Base-by-base conservation (phyloP, 2,888 invertebrate genomes). In the Apodemia hepburni region DNA sequence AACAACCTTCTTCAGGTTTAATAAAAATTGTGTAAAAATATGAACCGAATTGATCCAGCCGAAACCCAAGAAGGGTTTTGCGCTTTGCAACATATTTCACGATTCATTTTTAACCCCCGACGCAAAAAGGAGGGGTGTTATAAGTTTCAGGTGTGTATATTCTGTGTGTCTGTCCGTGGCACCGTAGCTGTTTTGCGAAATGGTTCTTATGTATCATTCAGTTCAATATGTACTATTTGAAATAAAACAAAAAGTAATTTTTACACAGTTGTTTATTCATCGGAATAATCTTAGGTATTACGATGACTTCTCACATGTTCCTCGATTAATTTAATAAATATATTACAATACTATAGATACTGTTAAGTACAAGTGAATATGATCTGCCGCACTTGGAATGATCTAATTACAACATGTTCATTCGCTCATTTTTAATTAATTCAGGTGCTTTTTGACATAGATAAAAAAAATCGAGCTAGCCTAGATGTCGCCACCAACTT, bases 241-340 rank as follows among this genome's bases (percentile, higher is more conserved):
- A 71, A 67, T 63, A 78, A 80, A 78, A 71, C 64, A 65, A 72
- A 64, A 8, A n/a, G 61, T 47, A 61, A 68, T 71, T 73, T 84
- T 84, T 87, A 82, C 82, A 84, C 82, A 84, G 76, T 81, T 76
- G 78, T 87, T 82, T 88, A 87, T 83, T 87, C 85, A 85, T 78
- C 86, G 84, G 76, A 87, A 85, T 80, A 80, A 77, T 76, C 72
- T 81, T 78, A 79, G 72, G 69, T 79, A 79, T 82, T 75, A 80
- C 84, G 84, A 83, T 80, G 82, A 77, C 69, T 71, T 66, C 47
- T 68, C 69, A 70, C 75, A 74, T 73, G 75, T 72, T 70, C 75
- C 77, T 75, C 74, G 69, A 74, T 78, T 80, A 73, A 72, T 72
- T 75, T 76, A 81, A 82, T 85, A 85, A 85, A 87, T 87, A 88